Evolutionary conservation across 2,797 vertebrate genomes (phyloP).

Genomic region (Emys orbicularis): DNA sequence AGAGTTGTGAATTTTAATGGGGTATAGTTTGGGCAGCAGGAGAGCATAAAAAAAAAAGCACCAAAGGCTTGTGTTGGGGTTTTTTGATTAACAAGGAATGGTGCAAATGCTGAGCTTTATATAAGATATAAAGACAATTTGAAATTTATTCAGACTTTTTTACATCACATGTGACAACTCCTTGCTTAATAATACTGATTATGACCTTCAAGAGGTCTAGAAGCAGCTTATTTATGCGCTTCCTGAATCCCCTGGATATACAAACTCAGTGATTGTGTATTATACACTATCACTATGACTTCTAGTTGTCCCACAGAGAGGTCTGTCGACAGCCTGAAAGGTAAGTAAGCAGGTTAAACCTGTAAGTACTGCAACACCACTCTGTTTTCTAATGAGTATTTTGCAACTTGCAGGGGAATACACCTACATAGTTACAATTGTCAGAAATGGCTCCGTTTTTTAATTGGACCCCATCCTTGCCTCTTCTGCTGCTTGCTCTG

Average conservation of each 20-base stretch:
- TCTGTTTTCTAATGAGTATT: not conserved
- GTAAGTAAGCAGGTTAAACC: not conserved
- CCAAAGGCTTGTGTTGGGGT: not conserved
- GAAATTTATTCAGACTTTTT: conserved; percentile 28
- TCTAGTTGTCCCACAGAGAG: not conserved
- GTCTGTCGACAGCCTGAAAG: not conserved
- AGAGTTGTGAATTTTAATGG: conserved; percentile 36
- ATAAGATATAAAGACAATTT: conserved; percentile 14
- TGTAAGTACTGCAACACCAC: not conserved
- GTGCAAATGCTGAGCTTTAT: conserved; percentile 50
- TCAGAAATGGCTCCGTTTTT: not conserved
- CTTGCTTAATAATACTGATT: not conserved
- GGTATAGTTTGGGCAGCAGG: conserved; percentile 63
- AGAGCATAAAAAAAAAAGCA: conserved; percentile 47
- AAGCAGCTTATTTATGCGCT: not conserved
- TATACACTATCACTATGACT: not conserved
- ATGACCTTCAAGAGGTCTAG: not conserved
- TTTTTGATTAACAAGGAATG: conserved; percentile 53
- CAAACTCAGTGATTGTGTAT: not conserved
- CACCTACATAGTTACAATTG: not conserved
- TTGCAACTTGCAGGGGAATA: not conserved
- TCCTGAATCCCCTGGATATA: not conserved
- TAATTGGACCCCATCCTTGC: not conserved
- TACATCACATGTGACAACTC: not conserved
- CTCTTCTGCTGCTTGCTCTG: not conserved